Base-by-base conservation (phyloP, 2,888 invertebrate species). In the Xylocampa areola region DNA sequence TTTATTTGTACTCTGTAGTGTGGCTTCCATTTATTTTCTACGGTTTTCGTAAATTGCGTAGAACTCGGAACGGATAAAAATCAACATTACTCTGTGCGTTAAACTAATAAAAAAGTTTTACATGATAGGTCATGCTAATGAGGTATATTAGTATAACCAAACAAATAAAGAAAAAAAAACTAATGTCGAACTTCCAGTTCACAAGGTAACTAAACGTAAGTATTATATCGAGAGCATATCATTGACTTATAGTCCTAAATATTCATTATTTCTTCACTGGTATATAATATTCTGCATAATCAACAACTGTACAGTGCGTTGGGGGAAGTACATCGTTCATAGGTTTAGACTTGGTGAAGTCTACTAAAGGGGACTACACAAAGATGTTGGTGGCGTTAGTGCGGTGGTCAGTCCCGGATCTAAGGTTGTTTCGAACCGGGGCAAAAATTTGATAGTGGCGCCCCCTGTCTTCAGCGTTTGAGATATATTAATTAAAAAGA, bases 121-220 rank as follows among this genome's bases (percentile, higher is more conserved):
- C 89, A 91, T 86, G 87, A 87, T 81, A 81, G 76, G 71, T 80
- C 88, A 88, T 88, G 89, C 87, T 91, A 90, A 88, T 91, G 92
- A 92, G 92, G 92, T 92, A 92, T 83, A 85, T 79, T 86, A 77
- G 79, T 77, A 80, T 76, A 81, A 77, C 77, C 79, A 76, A 82
- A 81, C 83, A 84, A 83, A 83, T 70, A 82, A 84, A 85, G 81
- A 82, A 80, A 82, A 80, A 82, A 85, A 85, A 79, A 87, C 81
- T 82, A 87, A 88, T 83, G 74, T 78, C 72, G 93, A 93, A 93
- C 93, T 93, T 93, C 89, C 87, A 81, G 93, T 91, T 91, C 93
- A 82, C 78, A 83, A 90, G 93, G 93, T 93, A 93, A 93, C 92
- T 93, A 92, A 91, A 91, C 79, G 81, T 90, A 91, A 87, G 85